These are phyloP conservation scores for Aphidoletes aphidimyza DNA, from an alignment of 2,888 invertebrate species.

Conservation along the genomic window DNA sequence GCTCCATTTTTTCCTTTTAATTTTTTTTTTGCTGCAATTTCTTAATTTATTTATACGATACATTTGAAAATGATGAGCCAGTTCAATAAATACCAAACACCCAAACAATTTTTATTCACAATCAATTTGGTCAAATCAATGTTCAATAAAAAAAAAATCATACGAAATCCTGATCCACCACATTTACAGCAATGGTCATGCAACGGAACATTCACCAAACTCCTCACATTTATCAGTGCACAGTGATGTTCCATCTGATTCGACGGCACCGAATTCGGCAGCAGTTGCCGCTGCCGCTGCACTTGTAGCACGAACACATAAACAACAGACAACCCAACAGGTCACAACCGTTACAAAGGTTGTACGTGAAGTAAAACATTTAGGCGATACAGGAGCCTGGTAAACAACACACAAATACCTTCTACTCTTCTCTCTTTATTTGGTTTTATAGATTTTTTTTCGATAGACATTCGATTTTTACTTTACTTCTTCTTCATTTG, in stretches of 20 bases:
- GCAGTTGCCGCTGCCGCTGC: constrained; percentile 63
- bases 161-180: not conserved
- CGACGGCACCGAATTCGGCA: constrained; percentile 67
- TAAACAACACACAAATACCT: not conserved
- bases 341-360: constrained; percentile 79
- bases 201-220: constrained; percentile 72
- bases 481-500: not conserved
- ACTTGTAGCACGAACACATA: constrained; percentile 72
- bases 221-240: constrained; percentile 69
- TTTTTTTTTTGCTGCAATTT: not conserved
- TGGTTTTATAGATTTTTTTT: not conserved
- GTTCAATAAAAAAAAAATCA: constrained; percentile 10
- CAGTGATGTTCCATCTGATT: constrained; percentile 70
- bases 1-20: too few relatives aligned
- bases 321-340: constrained; percentile 76
- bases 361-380: constrained; percentile 73
- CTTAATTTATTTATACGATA: not conserved
- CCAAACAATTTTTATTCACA: not conserved
- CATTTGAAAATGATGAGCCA: too few relatives aligned
- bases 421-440: not conserved
- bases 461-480: too few relatives aligned
- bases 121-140: not conserved
- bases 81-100: too few relatives aligned
- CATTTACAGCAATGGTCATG: constrained; percentile 74
- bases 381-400: constrained; percentile 66